Evolutionary conservation across 2,113 vertebrate species (phyloP).

Genomic region (Penelope pileata): DNA sequence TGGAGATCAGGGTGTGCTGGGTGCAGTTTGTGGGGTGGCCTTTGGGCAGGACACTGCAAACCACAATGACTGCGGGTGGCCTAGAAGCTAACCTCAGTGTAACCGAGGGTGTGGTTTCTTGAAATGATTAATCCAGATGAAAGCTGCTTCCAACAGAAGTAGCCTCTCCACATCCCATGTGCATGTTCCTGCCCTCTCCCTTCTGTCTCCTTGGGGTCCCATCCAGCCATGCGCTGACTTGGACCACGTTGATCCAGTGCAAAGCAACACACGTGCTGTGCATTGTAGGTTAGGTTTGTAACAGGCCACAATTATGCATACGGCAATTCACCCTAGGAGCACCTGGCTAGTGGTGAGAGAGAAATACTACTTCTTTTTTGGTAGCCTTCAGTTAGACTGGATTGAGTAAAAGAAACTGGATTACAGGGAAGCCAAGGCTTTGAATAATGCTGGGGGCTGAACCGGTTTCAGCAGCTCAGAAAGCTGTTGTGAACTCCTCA

Average conservation of each 20-base stretch:
- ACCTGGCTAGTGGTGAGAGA: background rate
- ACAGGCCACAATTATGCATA: background rate
- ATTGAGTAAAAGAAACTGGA: background rate
- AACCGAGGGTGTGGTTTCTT: background rate
- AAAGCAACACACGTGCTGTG: background rate
- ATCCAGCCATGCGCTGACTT: fast-evolving
- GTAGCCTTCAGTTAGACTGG: background rate
- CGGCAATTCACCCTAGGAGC: background rate
- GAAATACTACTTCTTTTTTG: background rate
- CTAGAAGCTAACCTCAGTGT: background rate
- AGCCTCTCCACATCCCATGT: background rate
- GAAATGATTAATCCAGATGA: background rate
- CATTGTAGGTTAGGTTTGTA: background rate
- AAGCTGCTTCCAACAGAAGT: background rate
- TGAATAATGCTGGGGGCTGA: background rate
- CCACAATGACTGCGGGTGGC: background rate
- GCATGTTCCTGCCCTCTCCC: background rate
- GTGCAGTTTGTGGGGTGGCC: background rate
- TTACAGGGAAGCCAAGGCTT: background rate
- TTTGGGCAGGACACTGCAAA: background rate
- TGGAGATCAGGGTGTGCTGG: background rate
- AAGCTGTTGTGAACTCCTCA: background rate
- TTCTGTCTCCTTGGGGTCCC: background rate
- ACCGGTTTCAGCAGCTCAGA: background rate
- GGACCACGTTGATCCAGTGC: background rate